Evolutionary conservation across 30 jellyfish, hydroid and myxozoan genomes (phyloP).

Genomic region (Catostylus mosaicus): DNA sequence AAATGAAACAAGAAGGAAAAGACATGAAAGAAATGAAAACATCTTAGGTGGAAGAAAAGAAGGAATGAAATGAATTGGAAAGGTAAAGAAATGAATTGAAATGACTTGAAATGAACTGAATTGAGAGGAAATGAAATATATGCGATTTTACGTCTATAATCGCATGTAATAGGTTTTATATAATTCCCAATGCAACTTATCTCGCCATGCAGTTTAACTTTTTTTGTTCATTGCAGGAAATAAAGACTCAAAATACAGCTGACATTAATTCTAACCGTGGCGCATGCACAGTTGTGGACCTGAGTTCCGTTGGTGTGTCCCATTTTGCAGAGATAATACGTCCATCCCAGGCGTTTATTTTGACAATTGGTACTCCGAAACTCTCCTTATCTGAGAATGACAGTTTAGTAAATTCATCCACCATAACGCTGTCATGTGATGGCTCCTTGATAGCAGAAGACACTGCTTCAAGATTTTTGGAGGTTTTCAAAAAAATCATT

Average conservation of each 20-base stretch:
- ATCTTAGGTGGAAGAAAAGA: too few relatives aligned
- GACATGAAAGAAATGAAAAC: too few relatives aligned
- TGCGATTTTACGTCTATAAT: too few relatives aligned
- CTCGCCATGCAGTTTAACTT: background rate
- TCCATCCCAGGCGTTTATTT: constrained; percentile 1
- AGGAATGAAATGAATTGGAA: too few relatives aligned
- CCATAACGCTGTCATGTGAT: constrained; percentile 11
- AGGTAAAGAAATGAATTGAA: too few relatives aligned
- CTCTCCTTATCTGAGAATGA: constrained; percentile 13
- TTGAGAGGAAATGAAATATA: too few relatives aligned
- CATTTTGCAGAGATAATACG: constrained; percentile 25
- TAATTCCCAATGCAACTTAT: too few relatives aligned
- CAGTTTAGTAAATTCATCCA: background rate
- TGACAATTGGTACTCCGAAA: constrained; percentile 12
- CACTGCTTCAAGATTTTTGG: background rate
- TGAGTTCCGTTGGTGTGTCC: constrained; percentile 20
- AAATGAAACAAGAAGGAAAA: too few relatives aligned
- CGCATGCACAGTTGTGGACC: constrained; percentile 12
- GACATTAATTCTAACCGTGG: background rate
- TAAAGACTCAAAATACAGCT: background rate
- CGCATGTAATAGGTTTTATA: too few relatives aligned
- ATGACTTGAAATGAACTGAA: too few relatives aligned
- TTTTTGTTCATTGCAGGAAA: background rate
- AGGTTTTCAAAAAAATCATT: background rate
- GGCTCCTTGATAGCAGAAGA: constrained; percentile 11